Evolutionary conservation across 2,888 invertebrate species (phyloP), one percentile per base, ranked within the genome.

Genomic region (Luffia ferchaultella): DNA sequence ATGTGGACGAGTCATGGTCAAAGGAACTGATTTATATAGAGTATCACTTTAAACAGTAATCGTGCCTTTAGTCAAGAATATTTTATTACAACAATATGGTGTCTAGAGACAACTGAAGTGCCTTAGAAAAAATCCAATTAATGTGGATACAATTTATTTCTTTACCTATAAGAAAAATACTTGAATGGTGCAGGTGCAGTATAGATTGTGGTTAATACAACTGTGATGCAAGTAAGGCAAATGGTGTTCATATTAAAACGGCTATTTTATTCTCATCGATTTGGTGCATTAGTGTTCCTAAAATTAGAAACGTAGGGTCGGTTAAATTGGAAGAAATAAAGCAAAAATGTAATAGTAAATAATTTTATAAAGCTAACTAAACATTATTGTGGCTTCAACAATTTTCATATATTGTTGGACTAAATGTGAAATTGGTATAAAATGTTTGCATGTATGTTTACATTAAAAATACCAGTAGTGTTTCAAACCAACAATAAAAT

Each of bases 1-100:
- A 89, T 90, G 89, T 88, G 87, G 76, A 85, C 88, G 53, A 87
- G 84, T 62, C 90, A 90, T 64, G 87, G 87, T 56, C 86, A 88
- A 63, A 77, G 88, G 67, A 88, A 88, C 72, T 88, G 71, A 80
- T 18, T 58, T 30, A n/a, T n/a, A n/a, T n/a, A n/a, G n/a, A n/a
- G n/a, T n/a, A n/a, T n/a, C n/a, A n/a, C n/a, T n/a, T n/a, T n/a
- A n/a, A n/a, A n/a, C n/a, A n/a, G n/a, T 46, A n/a, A 55, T 58
- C 62, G 78, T 78, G 77, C 78, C 78, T 78, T 76, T 70, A 45
- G 12, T 49, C n/a, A n/a, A n/a, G n/a, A n/a, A n/a, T n/a, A n/a
- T n/a, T n/a, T n/a, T n/a, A n/a, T n/a, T 45, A 44, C 30, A 30
- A 49, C 9, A 20, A 19, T 2, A 49, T 40, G 40, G 42, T 46